Evolutionary conservation across 2,797 vertebrate genomes (phyloP), one percentile per base, ranked within the genome.

Genomic region (Peromyscus eremicus): DNA sequence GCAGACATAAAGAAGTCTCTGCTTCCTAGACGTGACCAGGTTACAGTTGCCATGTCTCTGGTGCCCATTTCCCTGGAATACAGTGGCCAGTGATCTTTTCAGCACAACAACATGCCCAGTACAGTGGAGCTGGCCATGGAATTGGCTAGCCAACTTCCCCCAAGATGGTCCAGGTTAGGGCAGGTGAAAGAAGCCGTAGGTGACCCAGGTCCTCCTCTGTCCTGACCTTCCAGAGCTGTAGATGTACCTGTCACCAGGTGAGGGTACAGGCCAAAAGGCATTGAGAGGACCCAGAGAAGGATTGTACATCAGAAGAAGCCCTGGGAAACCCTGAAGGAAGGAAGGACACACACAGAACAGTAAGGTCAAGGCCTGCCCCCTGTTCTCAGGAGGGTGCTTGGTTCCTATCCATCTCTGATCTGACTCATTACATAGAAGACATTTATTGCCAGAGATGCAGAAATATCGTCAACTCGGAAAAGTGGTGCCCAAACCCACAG

Each of bases 41-140:
- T 10, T 19, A 49, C 46, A 46, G 66, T 49, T 80, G 57, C 57
- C 7, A 21, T 17, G 21, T 40, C 77, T 82, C 34, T 14, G 4
- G 21, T 43, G 66, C 40, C 37, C 16, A 27, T 40, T 23, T 62
- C 55, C 43, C 57, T 64, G 43, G 11, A 34, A 12, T 86, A 5
- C 14, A 4, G 0, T 0, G 7, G 5, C 5, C 57, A 4, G 34
- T 2, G 49, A 21, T 12, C 16, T 23, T 27, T 32, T 10, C 49
- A 8, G 0, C 0, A 68, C 73, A 70, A 76, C 46, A 0, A 0
- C 11, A 7, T 0, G 5, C 25, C 2, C 16, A 21, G 27, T 2
- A 19, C 13, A 0, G n/a, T 66, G 60, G 71, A 7, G 32, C 6
- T 40, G 32, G 32, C 10, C 0, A n/a, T 66, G 40, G 71, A 8